Conservation (phyloP, 2,113 vertebrate species). For the Camelus dromedarius region DNA sequence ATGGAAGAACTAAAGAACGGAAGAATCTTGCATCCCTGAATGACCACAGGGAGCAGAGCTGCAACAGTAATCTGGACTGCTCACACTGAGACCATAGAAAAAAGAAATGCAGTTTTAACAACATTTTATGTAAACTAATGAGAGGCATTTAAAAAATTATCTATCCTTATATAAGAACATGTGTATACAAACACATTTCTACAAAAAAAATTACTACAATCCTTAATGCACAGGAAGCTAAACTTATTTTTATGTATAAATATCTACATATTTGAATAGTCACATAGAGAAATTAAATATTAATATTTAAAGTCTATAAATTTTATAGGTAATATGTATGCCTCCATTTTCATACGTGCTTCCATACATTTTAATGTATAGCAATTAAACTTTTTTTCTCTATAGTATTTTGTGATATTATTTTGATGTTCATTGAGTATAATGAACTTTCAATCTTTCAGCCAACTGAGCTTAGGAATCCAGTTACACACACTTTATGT, state of each 20-base stretch:
- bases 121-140: background rate
- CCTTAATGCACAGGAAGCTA: background rate
- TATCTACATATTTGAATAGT: background rate
- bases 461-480: background rate
- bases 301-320: background rate
- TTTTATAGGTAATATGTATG: background rate
- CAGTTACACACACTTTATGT: background rate
- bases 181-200: background rate
- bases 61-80: too few species aligned
- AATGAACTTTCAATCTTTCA: background rate
- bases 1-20: background rate
- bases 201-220: background rate
- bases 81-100: background rate
- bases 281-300: background rate
- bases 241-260: background rate
- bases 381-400: background rate
- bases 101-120: background rate
- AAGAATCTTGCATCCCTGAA: background rate
- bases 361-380: background rate
- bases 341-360: background rate
- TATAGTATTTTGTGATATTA: slow-evolving; percentile 6
- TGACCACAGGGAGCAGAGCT: background rate
- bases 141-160: background rate
- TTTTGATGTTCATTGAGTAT: background rate
- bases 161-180: background rate